Percentiles rank a stretch among this genome's conserved stretches.
These are phyloP conservation scores for Macrotis lagotis DNA, from an alignment of 2,113 vertebrate species.

Conservation along the genomic window DNA sequence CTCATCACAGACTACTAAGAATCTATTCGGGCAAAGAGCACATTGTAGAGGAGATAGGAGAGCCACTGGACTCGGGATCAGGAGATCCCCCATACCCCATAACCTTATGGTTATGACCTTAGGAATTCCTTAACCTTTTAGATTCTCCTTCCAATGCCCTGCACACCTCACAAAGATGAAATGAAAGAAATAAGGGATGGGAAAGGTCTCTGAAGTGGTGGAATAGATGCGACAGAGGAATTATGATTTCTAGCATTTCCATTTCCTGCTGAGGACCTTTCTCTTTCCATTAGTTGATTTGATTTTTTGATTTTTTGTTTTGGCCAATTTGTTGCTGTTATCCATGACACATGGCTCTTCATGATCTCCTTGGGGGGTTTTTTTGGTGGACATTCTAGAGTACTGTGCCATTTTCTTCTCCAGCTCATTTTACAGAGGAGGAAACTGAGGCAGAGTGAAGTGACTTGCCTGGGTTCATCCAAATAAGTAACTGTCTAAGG, in stretches of 20 bases:
- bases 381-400: background rate
- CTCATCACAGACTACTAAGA: background rate
- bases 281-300: no score
- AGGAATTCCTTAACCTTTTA: background rate
- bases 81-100: background rate
- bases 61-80: background rate
- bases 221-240: background rate
- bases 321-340: background rate
- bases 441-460: no score
- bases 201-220: background rate
- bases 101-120: background rate
- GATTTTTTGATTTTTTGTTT: no score
- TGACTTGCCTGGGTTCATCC: no score
- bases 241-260: background rate
- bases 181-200: background rate
- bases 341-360: background rate
- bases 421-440: background rate
- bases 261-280: background rate
- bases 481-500: no score
- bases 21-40: background rate
- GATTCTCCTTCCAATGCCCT: background rate
- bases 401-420: background rate
- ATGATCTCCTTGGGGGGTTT: background rate
- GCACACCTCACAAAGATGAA: background rate
- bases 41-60: background rate